Conservation (phyloP, 2,888 invertebrate species). For the Sphinx pinastri region DNA sequence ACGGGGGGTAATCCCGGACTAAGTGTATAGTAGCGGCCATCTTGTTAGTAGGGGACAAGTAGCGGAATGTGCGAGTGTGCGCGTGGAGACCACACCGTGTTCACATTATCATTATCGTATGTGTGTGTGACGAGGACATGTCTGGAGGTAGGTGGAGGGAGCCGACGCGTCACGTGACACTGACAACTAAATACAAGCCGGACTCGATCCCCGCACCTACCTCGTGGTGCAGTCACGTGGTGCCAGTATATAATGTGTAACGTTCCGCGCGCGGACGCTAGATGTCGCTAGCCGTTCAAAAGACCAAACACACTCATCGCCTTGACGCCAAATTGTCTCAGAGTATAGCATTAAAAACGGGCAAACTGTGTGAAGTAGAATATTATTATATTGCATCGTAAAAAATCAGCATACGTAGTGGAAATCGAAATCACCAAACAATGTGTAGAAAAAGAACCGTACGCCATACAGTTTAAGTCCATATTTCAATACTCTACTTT, state of each 20-base stretch:
- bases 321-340: too few species aligned
- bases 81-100: constrained; percentile 81
- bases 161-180: background rate
- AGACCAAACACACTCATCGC: too few species aligned
- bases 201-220: constrained; percentile 49
- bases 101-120: constrained; percentile 41
- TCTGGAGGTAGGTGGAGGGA: background rate
- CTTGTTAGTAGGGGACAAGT: constrained; percentile 76
- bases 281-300: background rate
- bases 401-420: too few species aligned
- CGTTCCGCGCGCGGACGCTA: constrained; percentile 28
- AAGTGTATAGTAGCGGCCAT: constrained; percentile 67
- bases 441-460: too few species aligned
- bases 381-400: too few species aligned
- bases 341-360: too few species aligned
- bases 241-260: constrained; percentile 26
- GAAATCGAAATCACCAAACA: too few species aligned
- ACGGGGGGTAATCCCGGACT: constrained; percentile 37
- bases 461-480: too few species aligned
- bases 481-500: too few species aligned
- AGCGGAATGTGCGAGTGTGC: constrained; percentile 80
- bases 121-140: background rate
- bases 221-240: constrained; percentile 33
- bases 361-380: too few species aligned
- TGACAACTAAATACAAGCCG: background rate